These are phyloP conservation scores for Syrista parreyssii DNA, from an alignment of 2,888 invertebrate species.

Conservation along the genomic window DNA sequence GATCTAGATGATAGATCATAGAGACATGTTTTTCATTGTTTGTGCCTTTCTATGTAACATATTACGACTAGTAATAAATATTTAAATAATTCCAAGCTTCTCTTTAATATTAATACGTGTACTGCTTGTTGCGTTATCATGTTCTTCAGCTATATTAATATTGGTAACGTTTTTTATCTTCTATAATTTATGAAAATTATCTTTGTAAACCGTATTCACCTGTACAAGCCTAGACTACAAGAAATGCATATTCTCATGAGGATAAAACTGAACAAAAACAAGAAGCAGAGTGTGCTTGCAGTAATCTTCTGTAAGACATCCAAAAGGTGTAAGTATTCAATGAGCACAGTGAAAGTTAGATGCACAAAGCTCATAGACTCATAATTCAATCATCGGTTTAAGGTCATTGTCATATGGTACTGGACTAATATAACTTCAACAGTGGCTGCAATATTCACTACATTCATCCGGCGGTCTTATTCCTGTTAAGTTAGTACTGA, in stretches of 20 bases:
- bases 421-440: neutral
- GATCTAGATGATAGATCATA: constrained; percentile 26
- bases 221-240: neutral
- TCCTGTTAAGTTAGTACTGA: neutral
- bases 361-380: neutral
- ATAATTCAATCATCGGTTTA: too few relatives aligned
- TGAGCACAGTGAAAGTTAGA: neutral
- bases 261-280: neutral
- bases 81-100: constrained; percentile 10
- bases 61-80: constrained; percentile 36
- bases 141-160: too few relatives aligned
- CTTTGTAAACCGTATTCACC: neutral
- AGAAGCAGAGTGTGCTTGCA: neutral
- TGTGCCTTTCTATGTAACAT: constrained; percentile 58
- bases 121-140: too few relatives aligned
- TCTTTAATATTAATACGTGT: neutral
- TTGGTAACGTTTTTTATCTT: too few relatives aligned
- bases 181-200: too few relatives aligned
- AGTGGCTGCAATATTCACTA: neutral
- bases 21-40: constrained; percentile 52
- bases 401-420: too few relatives aligned
- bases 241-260: neutral
- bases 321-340: neutral
- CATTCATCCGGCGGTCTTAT: neutral
- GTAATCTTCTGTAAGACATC: neutral